Conservation (phyloP, 2,888 invertebrate genomes). For the Rosalia funebris region DNA sequence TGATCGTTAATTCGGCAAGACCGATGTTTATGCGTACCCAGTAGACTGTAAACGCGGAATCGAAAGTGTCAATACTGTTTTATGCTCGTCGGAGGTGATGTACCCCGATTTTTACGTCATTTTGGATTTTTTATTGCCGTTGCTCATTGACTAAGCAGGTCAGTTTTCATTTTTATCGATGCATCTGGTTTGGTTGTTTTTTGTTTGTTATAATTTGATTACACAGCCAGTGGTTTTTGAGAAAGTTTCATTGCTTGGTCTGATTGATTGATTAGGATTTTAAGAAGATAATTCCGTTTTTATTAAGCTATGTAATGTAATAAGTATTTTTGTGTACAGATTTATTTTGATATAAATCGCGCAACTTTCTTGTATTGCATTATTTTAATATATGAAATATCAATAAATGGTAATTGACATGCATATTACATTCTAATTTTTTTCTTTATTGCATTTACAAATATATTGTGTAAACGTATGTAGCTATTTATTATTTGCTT, state of each 20-base stretch:
- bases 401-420: too few relatives aligned
- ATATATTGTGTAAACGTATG: too few relatives aligned
- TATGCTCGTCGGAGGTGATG: constrained; percentile 12
- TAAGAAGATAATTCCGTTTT: too few relatives aligned
- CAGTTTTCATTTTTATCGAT: constrained; percentile 29
- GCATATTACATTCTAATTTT: too few relatives aligned
- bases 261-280: not conserved
- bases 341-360: too few relatives aligned
- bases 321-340: too few relatives aligned
- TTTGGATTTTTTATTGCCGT: constrained; percentile 31
- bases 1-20: constrained; percentile 11
- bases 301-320: too few relatives aligned
- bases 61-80: constrained; percentile 36
- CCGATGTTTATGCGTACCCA: constrained; percentile 23
- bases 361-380: too few relatives aligned
- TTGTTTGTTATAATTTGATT: constrained; percentile 20
- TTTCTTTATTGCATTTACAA: too few relatives aligned
- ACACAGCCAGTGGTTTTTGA: constrained; percentile 5
- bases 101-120: constrained; percentile 26
- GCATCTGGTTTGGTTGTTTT: constrained; percentile 18
- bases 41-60: constrained; percentile 29
- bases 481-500: too few relatives aligned
- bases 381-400: too few relatives aligned
- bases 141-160: constrained; percentile 33
- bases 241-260: not conserved